A percentile compares a stretch with the other conserved stretches of the same genome.
Evolutionary conservation across 1,140 invertebrate genomes (phyloP).

Genomic region (Grapholita molesta): DNA sequence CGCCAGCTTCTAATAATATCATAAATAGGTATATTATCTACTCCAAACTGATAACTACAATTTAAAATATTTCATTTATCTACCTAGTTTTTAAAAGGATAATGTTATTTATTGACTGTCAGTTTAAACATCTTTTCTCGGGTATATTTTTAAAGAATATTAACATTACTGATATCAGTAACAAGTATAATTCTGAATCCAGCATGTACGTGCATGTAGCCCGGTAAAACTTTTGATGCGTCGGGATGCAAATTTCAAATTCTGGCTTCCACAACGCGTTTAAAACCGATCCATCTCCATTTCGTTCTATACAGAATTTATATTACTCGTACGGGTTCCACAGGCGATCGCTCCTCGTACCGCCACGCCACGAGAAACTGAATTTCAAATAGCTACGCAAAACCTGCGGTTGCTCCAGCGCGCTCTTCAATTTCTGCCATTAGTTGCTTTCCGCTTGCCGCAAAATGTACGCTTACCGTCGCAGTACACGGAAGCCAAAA

Average conservation of each 20-base stretch:
- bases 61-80: too few relatives aligned
- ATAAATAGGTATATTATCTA: background rate
- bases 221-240: conserved; percentile 33
- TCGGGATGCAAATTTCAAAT: conserved; percentile 37
- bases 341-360: conserved; percentile 42
- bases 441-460: conserved; percentile 43
- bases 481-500: background rate
- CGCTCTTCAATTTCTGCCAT: conserved; percentile 59
- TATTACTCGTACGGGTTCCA: conserved; percentile 34
- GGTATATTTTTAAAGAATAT: too few relatives aligned
- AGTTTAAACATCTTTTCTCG: too few relatives aligned
- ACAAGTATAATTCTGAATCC: background rate
- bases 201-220: background rate
- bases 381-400: conserved; percentile 62
- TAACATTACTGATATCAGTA: background rate
- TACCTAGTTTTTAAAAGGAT: too few relatives aligned
- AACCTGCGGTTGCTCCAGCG: conserved; percentile 58
- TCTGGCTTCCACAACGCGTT: conserved; percentile 33
- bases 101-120: too few relatives aligned
- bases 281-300: conserved; percentile 43
- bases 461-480: conserved; percentile 40
- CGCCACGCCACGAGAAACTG: conserved; percentile 47
- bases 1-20: background rate
- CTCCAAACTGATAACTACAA: background rate
- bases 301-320: conserved; percentile 38